phyloP scores from a whole-genome alignment of 2,113 vertebrate genomes.

The Piaya cayana region DNA sequence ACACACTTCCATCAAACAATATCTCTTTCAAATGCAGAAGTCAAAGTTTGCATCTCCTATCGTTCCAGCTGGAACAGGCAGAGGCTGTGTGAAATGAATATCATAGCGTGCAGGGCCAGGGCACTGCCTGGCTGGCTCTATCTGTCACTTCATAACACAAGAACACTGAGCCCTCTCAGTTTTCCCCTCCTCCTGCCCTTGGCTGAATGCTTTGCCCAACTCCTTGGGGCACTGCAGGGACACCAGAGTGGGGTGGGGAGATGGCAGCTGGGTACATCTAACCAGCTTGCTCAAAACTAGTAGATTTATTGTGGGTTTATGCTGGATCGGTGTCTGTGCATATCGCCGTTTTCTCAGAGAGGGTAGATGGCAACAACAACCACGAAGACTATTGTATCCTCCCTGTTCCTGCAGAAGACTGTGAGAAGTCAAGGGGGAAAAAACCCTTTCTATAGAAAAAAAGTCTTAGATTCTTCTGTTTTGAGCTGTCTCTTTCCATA shows the following conservation, averaged over 20 bases:
- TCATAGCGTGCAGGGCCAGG: background rate
- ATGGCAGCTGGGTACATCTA: background rate
- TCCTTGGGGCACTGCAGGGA: background rate
- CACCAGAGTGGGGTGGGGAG: accelerated
- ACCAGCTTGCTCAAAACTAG: background rate
- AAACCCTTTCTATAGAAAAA: background rate
- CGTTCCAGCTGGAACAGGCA: constrained; percentile 68
- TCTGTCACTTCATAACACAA: constrained; percentile 6
- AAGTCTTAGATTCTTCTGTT: background rate
- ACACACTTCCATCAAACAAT: constrained; percentile 78
- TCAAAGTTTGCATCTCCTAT: constrained; percentile 77
- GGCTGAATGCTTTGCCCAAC: accelerated
- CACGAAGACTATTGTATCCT: accelerated
- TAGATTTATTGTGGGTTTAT: background rate
- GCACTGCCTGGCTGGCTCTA: constrained; percentile 4
- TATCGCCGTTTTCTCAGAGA: background rate
- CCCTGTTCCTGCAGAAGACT: background rate
- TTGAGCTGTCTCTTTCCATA: background rate
- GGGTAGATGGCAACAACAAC: background rate
- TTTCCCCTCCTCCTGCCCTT: background rate
- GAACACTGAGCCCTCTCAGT: constrained; percentile 19
- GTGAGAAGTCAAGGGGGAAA: background rate
- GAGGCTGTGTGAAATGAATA: constrained; percentile 48
- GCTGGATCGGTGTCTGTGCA: accelerated
- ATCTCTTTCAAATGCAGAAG: constrained; percentile 74